Evolutionary conservation across 2,113 vertebrate species (phyloP), one percentile per base, ranked within the genome.

Genomic region (Cryptoleucopteryx plumbea): DNA sequence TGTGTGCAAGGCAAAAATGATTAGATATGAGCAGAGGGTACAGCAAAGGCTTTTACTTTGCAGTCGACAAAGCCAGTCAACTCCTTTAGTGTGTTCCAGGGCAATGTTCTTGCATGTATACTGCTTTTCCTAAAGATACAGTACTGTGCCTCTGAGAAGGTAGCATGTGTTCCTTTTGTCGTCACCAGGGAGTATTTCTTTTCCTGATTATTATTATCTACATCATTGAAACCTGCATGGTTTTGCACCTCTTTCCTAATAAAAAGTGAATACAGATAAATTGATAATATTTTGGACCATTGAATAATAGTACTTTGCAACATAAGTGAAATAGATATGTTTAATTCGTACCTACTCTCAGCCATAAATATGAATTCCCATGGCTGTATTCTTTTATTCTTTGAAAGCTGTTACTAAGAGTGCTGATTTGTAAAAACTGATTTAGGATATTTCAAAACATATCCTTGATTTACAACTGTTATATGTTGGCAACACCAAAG

Each of bases 341-440:
- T 95, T 94, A 96, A 91, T 93, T 93, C 25, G 4, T 77, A 83
- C 83, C 85, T 94, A 79, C 40, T 53, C 61, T 87, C 25, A 59
- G 18, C 65, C 50, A 75, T 87, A 90, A 90, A 78, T 84, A 59
- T n/a, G 32, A 83, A 97, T 95, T 96, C 87, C 82, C 92, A 84
- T 21, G 53, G 65, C 70, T 92, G 56, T 82, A 88, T 77, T 95
- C 94, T 96, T 93, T 93, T 90, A 91, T 94, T 95, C 81, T 95
- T 92, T 91, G 90, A 95, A 87, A 93, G 87, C 88, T 80, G 63
- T 55, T 94, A 82, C 71, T 85, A 78, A 77, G 55, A 67, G 43
- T 78, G 89, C 80, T 82, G 95, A 95, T 96, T 95, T 96, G 66
- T 80, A 95, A 97, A 97, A 97, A 91, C 32, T 97, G 92, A 94